Base-by-base conservation (phyloP, 2,888 invertebrate species). In the Psylliodes chrysocephalus region DNA sequence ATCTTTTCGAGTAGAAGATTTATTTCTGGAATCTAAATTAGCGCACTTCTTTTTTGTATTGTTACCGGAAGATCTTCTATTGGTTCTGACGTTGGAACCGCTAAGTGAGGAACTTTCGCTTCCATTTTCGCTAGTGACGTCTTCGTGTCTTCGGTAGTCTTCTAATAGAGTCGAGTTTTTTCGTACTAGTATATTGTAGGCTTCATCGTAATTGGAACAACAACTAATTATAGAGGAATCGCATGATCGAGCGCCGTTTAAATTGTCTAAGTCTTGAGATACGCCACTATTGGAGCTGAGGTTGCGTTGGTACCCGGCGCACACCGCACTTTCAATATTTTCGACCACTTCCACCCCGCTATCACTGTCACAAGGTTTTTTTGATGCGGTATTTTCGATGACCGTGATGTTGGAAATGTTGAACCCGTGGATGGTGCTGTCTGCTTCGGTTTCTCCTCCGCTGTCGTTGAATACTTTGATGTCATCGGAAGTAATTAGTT, bases 161-260 rank as follows among this genome's bases (percentile, higher is more conserved):
- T 81, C 82, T 8, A 82, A 71, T 38, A 80, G 73, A 5, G 79
- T 81, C 3, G 83, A 83, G 70, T 80, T 83, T 71, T 79, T 79
- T 51, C 82, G 71, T 2, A 81, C 81, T 54, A 86, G 72, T 4
- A 83, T 79, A 65, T 85, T 85, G 71, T 83, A 86, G 1, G 86
- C 85, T 70, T 87, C 87, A 59, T 87, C 88, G 75, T 90, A 90
- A 59, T 91, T 91, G 1, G 91, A 92, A 69, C 90, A 91, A 77
- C 90, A 91, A 66, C 92, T 92, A 17, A 91, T 89, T 64, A 92
- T 87, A 68, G 92, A 92, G 38, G 92, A 92, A 70, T 91, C 91
- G 77, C 91, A 91, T 14, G 92, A 92, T 1, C 88, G 85, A 46
- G 88, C 89, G 51, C 89, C 87, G 40, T 83, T 78, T 7, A 88